These are phyloP conservation scores for Drosophila emarginata DNA, from an alignment of 2,888 invertebrate genomes.

Conservation along the genomic window DNA sequence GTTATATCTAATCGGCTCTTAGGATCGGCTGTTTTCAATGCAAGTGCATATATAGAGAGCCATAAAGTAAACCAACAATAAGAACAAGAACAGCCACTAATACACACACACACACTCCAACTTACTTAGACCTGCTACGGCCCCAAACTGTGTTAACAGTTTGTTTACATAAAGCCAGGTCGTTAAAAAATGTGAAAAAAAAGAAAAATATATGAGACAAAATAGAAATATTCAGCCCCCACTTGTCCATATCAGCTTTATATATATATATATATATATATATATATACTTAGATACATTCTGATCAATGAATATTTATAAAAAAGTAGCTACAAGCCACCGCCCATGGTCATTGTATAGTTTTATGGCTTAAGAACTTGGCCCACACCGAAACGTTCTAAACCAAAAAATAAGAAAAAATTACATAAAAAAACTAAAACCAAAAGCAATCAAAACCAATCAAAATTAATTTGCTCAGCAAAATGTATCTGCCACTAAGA, in stretches of 20 bases:
- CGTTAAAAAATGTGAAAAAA: constrained; percentile 52
- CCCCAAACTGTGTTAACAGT: constrained; percentile 66
- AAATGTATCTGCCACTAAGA: constrained; percentile 64
- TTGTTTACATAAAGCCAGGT: constrained; percentile 72
- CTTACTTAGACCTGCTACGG: constrained; percentile 21
- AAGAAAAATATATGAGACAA: constrained; percentile 7
- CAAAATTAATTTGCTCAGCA: constrained; percentile 73
- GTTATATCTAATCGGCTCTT: constrained; percentile 75
- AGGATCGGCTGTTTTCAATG: constrained; percentile 64
- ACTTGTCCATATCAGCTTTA: constrained; percentile 21
- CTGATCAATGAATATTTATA: constrained; percentile 71
- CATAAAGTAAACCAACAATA: constrained; percentile 56
- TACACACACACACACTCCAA: neutral
- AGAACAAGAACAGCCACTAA: constrained; percentile 56
- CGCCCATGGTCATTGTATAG: constrained; percentile 66
- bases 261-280: constrained; percentile 5
- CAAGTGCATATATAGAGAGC: constrained; percentile 44
- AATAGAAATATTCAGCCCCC: constrained; percentile 35
- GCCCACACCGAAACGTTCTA: constrained; percentile 58
- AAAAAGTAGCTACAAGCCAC: constrained; percentile 52
- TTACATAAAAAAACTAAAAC: no score
- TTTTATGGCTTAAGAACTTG: constrained; percentile 57
- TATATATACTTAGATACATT: constrained; percentile 15
- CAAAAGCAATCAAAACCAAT: constrained; percentile 69
- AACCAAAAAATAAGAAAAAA: no score